Evolutionary conservation across 2,797 vertebrate species (phyloP), one percentile per base, ranked within the genome.

Genomic region (Pseudotriccus pelzelni): DNA sequence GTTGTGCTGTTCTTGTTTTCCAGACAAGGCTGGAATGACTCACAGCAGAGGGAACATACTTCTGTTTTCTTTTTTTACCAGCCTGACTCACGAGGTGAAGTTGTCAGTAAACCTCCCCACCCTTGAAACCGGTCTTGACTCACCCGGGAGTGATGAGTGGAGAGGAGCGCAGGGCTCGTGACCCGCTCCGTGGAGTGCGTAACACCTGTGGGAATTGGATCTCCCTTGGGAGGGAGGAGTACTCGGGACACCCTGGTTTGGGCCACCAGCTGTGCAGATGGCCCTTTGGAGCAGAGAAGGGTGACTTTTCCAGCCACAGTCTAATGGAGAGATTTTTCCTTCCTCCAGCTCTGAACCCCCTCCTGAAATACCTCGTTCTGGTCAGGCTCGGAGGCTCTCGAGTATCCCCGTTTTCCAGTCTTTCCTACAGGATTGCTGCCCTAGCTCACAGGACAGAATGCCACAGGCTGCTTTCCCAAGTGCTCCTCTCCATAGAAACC

Each of bases 161-260:
- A 73, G 67, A 60, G 91, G 55, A 88, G 69, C 53, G 17, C 8
- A 0, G 43, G 67, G 43, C 92, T 87, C 0, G 1, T 92, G 83
- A 13, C 53, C 52, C 0, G 0, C 24, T 23, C 46, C 1, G 0
- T 5, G 30, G 34, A 18, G 36, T 7, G 5, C 0, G 0, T 16
- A 59, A 27, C 0, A 0, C 32, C 25, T 3, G 4, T 5, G 11
- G 8, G 25, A 39, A 5, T 4, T 2, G 9, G 15, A 27, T 22
- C 68, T 80, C 56, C 43, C 49, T 10, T 10, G 12, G 43, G 0
- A 24, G 37, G 59, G 30, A 70, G 23, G 3, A 1, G 28, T 0
- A 1, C 12, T 21, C 13, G 4, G 55, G 22, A 9, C 3, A 0
- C 0, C 4, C 43, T 9, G 18, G 30, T 47, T 28, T 63, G n/a